Percentiles rank a stretch among this genome's conserved stretches.
Evolutionary conservation across 2,113 vertebrate species (phyloP).

Genomic region (Rhagologus leucostigma): DNA sequence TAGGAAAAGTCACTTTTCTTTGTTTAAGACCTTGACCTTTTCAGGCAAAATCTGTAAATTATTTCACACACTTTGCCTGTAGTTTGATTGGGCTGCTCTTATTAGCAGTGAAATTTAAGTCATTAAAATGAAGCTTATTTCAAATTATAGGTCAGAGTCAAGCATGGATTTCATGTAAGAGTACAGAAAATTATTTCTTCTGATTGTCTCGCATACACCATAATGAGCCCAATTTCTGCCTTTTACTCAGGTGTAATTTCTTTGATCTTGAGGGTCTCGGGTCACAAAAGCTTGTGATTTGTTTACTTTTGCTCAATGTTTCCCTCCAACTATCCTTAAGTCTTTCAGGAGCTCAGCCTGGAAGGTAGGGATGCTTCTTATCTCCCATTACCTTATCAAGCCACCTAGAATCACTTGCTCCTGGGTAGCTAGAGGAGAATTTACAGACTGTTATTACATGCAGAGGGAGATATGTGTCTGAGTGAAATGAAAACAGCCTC

Average conservation of each 20-base stretch:
- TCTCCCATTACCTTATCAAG: constrained; percentile 14
- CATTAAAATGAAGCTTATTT: constrained; percentile 38
- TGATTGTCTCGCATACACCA: constrained; percentile 17
- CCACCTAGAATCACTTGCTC: not conserved
- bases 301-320: not conserved
- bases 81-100: constrained; percentile 29
- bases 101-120: constrained; percentile 40
- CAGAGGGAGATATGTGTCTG: not conserved
- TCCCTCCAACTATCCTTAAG: not conserved
- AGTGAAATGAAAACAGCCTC: not conserved
- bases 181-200: constrained; percentile 37
- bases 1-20: constrained; percentile 17
- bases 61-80: not conserved
- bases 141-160: constrained; percentile 31
- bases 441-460: not conserved
- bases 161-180: constrained; percentile 1
- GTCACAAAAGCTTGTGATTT: not conserved
- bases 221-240: not conserved
- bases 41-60: constrained; percentile 37
- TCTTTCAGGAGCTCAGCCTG: not conserved
- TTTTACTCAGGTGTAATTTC: not conserved
- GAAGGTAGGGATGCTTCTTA: not conserved
- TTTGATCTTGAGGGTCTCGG: not conserved
- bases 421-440: not conserved
- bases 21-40: constrained; percentile 50